Conservation (phyloP, 2,888 invertebrate genomes). For the Drosophila recens region DNA sequence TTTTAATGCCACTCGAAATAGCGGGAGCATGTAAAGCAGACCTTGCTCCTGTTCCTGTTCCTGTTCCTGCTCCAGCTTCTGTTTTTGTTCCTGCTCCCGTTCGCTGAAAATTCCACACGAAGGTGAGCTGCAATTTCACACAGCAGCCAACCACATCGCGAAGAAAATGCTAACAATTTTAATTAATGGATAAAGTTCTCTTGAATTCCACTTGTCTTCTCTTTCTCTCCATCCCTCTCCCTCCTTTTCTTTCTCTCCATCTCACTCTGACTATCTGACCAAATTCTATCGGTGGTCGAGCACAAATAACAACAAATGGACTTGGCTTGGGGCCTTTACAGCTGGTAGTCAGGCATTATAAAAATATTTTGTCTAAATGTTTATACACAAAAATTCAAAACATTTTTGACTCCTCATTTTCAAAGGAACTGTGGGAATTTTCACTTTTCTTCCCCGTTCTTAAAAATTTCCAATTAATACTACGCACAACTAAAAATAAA, state of each 20-base stretch:
- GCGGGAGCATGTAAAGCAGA: constrained; percentile 19
- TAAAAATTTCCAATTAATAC: neutral
- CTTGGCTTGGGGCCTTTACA: neutral
- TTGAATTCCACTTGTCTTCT: constrained; percentile 58
- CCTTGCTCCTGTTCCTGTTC: neutral
- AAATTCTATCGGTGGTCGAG: constrained; percentile 24
- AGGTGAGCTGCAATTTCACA: constrained; percentile 39
- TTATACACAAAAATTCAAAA: constrained; percentile 48
- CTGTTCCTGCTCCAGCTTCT: neutral
- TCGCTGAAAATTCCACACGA: constrained; percentile 5
- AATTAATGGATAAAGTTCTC: constrained; percentile 85
- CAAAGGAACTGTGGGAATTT: constrained; percentile 17
- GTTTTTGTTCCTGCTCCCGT: neutral
- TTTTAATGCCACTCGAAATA: constrained; percentile 68
- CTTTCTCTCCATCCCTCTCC: neutral
- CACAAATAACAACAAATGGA: neutral
- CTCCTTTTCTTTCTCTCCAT: neutral
- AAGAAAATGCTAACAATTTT: constrained; percentile 80
- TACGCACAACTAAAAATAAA: too few relatives aligned
- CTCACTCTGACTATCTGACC: neutral
- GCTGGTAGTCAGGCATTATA: constrained; percentile 35
- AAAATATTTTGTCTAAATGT: constrained; percentile 62
- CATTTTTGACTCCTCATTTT: constrained; percentile 12
- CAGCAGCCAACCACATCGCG: constrained; percentile 68
- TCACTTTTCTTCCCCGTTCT: neutral